phyloP scores from a whole-genome alignment of 2,888 invertebrate species.

The Hirudinaria manillensis region DNA sequence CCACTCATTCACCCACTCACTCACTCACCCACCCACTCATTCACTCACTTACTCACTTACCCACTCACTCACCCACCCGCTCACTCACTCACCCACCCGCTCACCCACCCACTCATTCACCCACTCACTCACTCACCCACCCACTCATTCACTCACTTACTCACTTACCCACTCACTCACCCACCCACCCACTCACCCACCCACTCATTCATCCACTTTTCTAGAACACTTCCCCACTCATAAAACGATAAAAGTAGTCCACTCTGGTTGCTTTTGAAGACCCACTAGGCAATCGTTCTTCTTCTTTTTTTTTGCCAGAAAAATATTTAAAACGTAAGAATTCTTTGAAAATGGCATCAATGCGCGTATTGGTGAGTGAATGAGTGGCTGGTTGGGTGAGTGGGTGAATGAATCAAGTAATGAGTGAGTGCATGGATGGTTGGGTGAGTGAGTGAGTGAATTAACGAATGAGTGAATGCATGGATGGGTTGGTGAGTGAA shows the following conservation, averaged over 20 bases:
- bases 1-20: constrained; percentile 15
- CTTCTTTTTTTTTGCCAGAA: too few species aligned
- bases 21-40: constrained; percentile 19
- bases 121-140: constrained; percentile 35
- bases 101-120: constrained; percentile 33
- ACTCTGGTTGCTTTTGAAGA: too few species aligned
- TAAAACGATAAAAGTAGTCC: too few species aligned
- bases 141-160: constrained; percentile 32
- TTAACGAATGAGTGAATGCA: background rate
- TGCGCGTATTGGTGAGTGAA: too few species aligned
- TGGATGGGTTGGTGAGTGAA: background rate
- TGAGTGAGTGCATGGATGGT: background rate
- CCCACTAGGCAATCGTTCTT: too few species aligned
- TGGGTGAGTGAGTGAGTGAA: background rate
- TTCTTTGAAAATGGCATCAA: too few species aligned
- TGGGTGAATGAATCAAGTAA: background rate
- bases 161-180: constrained; percentile 20
- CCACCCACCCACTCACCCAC: constrained; percentile 27
- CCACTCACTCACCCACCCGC: constrained; percentile 35
- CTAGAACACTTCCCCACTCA: too few species aligned
- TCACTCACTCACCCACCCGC: constrained; percentile 33
- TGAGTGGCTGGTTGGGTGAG: too few species aligned
- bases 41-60: constrained; percentile 21
- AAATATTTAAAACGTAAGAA: too few species aligned
- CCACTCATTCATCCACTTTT: constrained; percentile 23